A percentile compares a stretch with the other conserved stretches of the same genome.
phyloP scores from a whole-genome alignment of 2,113 vertebrate genomes.

The Thymallus thymallus region DNA sequence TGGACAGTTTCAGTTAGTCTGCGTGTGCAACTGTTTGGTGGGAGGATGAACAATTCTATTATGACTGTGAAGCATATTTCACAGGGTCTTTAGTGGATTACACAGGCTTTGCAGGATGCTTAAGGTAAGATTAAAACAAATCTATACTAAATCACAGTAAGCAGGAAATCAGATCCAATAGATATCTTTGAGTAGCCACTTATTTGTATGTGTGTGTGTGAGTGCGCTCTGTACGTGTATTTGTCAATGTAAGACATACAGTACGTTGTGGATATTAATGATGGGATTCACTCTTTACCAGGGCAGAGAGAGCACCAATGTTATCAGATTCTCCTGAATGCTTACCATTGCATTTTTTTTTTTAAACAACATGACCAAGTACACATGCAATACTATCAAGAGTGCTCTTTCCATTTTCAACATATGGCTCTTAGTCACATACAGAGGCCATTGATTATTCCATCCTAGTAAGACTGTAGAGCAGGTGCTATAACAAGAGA shows the following conservation, averaged over 20 bases:
- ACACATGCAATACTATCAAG: too few species aligned
- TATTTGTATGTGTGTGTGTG: conserved; percentile 6
- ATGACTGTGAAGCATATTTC: conserved; percentile 66
- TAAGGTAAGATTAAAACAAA: conserved; percentile 78
- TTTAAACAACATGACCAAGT: too few species aligned
- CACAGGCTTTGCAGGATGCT: conserved; percentile 75
- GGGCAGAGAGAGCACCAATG: not conserved
- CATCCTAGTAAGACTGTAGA: too few species aligned
- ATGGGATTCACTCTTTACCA: not conserved
- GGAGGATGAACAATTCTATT: conserved; percentile 56
- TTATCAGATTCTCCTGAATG: not conserved
- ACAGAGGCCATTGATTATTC: too few species aligned
- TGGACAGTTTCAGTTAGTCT: conserved; percentile 35
- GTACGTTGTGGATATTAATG: not conserved
- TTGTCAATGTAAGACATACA: not conserved
- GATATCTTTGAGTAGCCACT: conserved; percentile 49
- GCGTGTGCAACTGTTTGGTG: conserved; percentile 46
- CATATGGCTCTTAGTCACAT: too few species aligned
- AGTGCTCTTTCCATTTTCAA: too few species aligned
- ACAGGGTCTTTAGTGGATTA: conserved; percentile 76
- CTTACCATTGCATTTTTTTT: too few species aligned
- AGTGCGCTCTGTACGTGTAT: not conserved
- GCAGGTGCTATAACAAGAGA: too few species aligned
- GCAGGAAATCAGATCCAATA: conserved; percentile 66
- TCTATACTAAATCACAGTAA: conserved; percentile 62